Conservation (phyloP, 1,140 invertebrate species). For the Drosophila azteca region DNA sequence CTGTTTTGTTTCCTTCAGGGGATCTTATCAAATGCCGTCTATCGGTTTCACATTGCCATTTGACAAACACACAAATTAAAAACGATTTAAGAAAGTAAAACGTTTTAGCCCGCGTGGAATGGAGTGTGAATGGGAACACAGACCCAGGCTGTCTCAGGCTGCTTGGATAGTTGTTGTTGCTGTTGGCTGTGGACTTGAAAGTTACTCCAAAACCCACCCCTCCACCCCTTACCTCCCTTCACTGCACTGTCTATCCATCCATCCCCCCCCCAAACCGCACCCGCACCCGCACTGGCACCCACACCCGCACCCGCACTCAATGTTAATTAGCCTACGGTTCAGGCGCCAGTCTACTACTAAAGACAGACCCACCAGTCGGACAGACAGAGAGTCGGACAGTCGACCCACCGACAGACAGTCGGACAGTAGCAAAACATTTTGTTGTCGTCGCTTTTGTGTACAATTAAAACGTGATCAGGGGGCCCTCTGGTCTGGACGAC, state of each 20-base stretch:
- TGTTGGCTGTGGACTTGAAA: constrained; percentile 2
- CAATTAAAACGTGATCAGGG: constrained; percentile 81
- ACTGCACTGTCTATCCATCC: too few relatives aligned
- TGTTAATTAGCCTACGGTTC: constrained; percentile 72
- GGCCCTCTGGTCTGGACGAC: constrained; percentile 35
- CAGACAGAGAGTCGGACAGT: not conserved
- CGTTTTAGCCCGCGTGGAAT: constrained; percentile 53
- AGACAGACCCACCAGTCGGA: not conserved
- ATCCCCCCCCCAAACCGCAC: too few relatives aligned
- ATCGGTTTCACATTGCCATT: constrained; percentile 80
- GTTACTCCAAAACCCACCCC: not conserved
- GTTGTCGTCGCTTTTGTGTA: constrained; percentile 69
- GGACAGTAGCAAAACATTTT: constrained; percentile 58
- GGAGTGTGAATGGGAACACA: constrained; percentile 77
- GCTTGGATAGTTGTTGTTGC: not conserved
- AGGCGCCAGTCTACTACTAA: constrained; percentile 71
- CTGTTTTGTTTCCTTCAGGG: not conserved
- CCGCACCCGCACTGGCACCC: too few relatives aligned
- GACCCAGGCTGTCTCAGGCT: not conserved
- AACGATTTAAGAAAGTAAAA: constrained; percentile 82
- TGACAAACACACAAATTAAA: constrained; percentile 74
- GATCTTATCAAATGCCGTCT: constrained; percentile 74
- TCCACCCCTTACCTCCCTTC: not conserved
- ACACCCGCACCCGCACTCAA: constrained; percentile 22
- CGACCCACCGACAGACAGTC: not conserved